These are phyloP conservation scores for Crotophaga sulcirostris DNA, from an alignment of 2,113 vertebrate species.

Conservation along the genomic window DNA sequence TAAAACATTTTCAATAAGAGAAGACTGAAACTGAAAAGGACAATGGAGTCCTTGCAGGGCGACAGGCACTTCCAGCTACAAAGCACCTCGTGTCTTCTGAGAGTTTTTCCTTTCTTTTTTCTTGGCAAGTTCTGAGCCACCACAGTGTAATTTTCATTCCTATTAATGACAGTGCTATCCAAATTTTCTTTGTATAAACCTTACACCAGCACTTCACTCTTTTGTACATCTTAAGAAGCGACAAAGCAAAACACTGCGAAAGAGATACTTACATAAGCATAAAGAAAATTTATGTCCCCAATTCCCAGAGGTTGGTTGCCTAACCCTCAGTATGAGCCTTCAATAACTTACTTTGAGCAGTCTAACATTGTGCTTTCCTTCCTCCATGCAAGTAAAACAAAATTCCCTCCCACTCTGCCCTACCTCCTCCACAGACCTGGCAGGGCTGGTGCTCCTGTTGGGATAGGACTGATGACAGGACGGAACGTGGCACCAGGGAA, in stretches of 20 bases:
- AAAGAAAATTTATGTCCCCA: not conserved
- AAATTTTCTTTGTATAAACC: not conserved
- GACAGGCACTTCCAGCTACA: conserved; percentile 7
- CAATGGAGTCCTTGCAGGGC: not conserved
- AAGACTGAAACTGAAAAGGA: not conserved
- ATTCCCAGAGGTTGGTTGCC: conserved; percentile 13
- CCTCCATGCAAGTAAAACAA: not conserved
- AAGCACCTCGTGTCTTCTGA: not conserved
- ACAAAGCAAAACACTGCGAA: not conserved
- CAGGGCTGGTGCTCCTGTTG: not conserved
- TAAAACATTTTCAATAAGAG: not conserved
- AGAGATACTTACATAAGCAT: not conserved
- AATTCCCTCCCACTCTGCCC: not conserved
- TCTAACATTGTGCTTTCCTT: not conserved
- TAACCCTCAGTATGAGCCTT: not conserved
- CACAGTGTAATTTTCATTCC: not conserved
- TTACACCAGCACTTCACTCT: not conserved
- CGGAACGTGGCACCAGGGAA: not conserved
- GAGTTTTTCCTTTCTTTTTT: not conserved
- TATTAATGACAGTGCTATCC: not conserved
- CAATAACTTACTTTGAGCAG: not conserved
- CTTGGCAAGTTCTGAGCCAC: not conserved
- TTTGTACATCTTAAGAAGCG: not conserved
- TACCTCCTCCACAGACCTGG: not conserved
- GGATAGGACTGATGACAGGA: not conserved